These are phyloP conservation scores for Turritopsis dohrnii DNA, from an alignment of 30 jellyfish, hydroid and myxozoan genomes.

Conservation along the genomic window DNA sequence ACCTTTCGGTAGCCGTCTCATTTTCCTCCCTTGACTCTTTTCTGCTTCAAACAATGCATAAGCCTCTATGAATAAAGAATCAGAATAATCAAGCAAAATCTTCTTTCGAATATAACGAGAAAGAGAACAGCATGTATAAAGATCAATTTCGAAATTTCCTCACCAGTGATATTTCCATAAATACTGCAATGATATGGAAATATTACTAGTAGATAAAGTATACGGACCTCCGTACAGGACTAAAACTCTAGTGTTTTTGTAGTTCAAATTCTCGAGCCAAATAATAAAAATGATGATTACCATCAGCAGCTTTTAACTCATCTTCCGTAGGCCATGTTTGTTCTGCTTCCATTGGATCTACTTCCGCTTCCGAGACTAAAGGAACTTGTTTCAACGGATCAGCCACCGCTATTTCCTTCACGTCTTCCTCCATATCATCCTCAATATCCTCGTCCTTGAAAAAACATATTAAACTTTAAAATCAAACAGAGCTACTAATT, in stretches of 20 bases:
- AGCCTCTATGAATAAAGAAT: background rate
- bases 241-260: too few species aligned
- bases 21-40: slow-evolving; percentile 15
- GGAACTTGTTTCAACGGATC: slow-evolving; percentile 55
- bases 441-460: slow-evolving; percentile 36
- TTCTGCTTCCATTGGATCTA: slow-evolving; percentile 77
- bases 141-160: too few species aligned
- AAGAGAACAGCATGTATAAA: background rate
- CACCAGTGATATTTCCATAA: too few species aligned
- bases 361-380: slow-evolving; percentile 55
- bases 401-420: slow-evolving; percentile 51
- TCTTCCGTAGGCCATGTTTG: slow-evolving; percentile 84
- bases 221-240: too few species aligned
- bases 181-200: too few species aligned
- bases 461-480: too few species aligned
- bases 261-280: background rate
- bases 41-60: slow-evolving; percentile 34
- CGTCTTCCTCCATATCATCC: slow-evolving; percentile 67
- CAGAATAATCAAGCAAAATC: background rate
- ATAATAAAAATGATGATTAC: background rate
- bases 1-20: slow-evolving; percentile 66
- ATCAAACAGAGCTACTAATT: too few species aligned
- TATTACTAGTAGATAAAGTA: too few species aligned
- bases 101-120: background rate
- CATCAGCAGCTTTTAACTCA: slow-evolving; percentile 38